Conservation (phyloP, 2,797 vertebrate genomes). For the Micrastur ruficollis region DNA sequence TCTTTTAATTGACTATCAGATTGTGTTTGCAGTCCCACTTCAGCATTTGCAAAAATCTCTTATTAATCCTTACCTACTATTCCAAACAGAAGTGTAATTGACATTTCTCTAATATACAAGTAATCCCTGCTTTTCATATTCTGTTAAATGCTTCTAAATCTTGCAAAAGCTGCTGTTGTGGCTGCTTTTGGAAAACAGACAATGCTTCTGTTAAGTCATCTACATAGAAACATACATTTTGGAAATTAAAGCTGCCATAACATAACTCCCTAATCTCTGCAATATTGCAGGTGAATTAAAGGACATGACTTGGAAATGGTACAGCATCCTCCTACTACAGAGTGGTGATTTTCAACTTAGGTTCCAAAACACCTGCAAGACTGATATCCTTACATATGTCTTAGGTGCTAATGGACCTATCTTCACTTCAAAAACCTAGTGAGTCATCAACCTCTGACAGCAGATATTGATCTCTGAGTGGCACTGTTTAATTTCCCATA, state of each 20-base stretch:
- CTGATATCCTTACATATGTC: neutral
- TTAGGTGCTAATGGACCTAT: neutral
- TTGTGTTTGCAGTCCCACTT: neutral
- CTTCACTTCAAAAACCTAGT: conserved; percentile 8
- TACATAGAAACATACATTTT: conserved; percentile 26
- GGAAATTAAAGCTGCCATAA: conserved; percentile 33
- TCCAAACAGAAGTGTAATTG: conserved; percentile 22
- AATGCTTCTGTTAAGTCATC: neutral
- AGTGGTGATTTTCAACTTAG: neutral
- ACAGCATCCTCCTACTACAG: neutral
- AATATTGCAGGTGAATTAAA: conserved; percentile 30
- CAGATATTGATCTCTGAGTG: conserved; percentile 1
- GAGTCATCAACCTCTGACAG: neutral
- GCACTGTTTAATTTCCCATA: neutral
- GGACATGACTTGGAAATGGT: conserved; percentile 8
- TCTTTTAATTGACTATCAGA: conserved; percentile 52
- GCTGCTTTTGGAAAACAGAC: neutral
- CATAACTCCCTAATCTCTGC: conserved; percentile 25
- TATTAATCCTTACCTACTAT: conserved; percentile 37
- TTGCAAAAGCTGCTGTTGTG: conserved; percentile 17
- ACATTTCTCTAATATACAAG: neutral
- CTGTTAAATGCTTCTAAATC: conserved; percentile 28
- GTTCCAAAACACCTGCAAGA: neutral
- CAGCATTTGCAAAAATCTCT: neutral
- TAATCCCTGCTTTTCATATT: conserved; percentile 50